Base-by-base conservation (phyloP, 2,888 invertebrate genomes). In the Drosophila prolongata region DNA sequence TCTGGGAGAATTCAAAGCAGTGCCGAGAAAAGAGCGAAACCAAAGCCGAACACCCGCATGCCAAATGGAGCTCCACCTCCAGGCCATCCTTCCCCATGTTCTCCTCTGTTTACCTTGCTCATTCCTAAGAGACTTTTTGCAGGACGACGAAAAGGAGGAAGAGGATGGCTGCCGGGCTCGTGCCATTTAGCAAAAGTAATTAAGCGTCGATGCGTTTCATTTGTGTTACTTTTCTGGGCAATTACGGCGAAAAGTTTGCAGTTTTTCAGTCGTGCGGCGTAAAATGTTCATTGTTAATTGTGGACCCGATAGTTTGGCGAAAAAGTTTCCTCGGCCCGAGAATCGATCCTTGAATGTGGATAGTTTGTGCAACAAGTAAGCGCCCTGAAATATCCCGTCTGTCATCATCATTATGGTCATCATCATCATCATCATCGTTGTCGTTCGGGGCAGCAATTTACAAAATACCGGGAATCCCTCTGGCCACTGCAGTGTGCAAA, bases 181-280 rank as follows among this genome's bases (percentile, higher is more conserved):
- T 76, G 78, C 73, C 83, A 88, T 83, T 83, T 86, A 84, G 89
- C 70, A 88, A 83, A 83, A 88, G 83, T 83, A 83, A 83, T 83
- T 83, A 83, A 88, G 83, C 89, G 80, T 86, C 83, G 88, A 83
- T 88, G 89, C 89, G 87, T 87, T 83, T 86, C 89, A 88, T 83
- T 82, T 83, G 83, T 83, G 89, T 83, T 88, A 84, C 89, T 83
- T 86, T 83, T 83, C 89, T 88, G 89, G 89, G 87, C 89, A 83
- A 83, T 83, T 83, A 88, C 78, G 84, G 83, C 77, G 61, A 47
- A 87, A 87, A 85, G 85, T 73, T 72, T 60, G 60, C 60, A 60
- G 71, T 27, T 61, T 16, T 49, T 30, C 30, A 6, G 49, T 49
- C 38, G 43, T 76, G 79, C 77, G 71, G 75, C 86, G 79, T 78